Percentiles rank a stretch among this genome's conserved stretches.
Conservation (phyloP, 1,140 invertebrate genomes). For the Doryteuthis pealeii region DNA sequence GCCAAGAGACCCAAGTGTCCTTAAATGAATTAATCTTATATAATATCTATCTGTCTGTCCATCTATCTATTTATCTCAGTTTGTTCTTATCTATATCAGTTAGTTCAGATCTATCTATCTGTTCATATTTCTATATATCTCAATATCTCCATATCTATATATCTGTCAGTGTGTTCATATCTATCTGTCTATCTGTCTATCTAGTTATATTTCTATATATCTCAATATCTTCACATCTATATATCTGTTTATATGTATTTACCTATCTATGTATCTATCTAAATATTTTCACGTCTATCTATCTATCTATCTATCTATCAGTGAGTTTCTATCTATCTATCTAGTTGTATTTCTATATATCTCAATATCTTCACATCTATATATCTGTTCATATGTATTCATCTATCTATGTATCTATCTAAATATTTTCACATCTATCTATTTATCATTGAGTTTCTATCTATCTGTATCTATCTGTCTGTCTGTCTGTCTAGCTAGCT, state of each 20-base stretch:
- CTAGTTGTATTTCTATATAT: background rate
- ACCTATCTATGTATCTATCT: constrained; percentile 16
- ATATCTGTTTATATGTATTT: background rate
- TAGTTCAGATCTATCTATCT: background rate
- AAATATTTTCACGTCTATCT: constrained; percentile 16
- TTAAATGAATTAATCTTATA: no score
- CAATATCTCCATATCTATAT: background rate
- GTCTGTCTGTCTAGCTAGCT: background rate
- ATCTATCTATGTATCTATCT: constrained; percentile 17
- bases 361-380: background rate
- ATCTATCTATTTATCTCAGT: background rate
- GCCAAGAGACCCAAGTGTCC: no score
- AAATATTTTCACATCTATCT: constrained; percentile 12
- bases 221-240: background rate
- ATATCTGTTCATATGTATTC: no score
- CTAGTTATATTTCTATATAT: background rate
- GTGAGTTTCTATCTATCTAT: constrained; percentile 10
- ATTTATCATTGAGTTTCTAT: constrained; percentile 5
- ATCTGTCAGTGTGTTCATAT: background rate
- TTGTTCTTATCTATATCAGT: background rate
- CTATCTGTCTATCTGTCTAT: background rate
- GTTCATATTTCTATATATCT: background rate
- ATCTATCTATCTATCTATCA: constrained; percentile 21
- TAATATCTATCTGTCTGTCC: background rate
- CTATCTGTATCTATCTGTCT: background rate